These are phyloP conservation scores for Hystrix cristata DNA, from an alignment of 2,113 vertebrate species.

Conservation along the genomic window DNA sequence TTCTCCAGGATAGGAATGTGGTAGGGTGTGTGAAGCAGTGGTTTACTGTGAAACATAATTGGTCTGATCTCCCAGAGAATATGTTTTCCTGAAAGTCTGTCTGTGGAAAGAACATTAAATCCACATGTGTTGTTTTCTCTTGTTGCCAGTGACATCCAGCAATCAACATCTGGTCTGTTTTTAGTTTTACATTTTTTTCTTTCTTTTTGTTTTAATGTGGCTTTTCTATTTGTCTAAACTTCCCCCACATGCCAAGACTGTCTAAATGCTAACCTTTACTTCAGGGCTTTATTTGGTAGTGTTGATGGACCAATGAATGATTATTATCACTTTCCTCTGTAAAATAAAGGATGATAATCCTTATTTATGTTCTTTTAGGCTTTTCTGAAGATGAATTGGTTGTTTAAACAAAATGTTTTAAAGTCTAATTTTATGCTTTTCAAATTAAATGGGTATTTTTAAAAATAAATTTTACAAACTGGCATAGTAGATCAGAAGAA, in stretches of 20 bases:
- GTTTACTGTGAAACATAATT: conserved; percentile 67
- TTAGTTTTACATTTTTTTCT: conserved; percentile 50
- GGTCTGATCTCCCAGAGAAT: conserved; percentile 52
- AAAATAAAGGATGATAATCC: conserved; percentile 3
- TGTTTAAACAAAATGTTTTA: conserved; percentile 20
- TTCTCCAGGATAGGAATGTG: conserved; percentile 56
- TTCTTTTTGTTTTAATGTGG: conserved; percentile 64
- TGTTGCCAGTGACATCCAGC: conserved; percentile 58
- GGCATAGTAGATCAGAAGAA: neutral
- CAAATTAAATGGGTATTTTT: conserved; percentile 27
- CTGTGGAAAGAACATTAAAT: conserved; percentile 78
- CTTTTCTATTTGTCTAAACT: conserved; percentile 59
- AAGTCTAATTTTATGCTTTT: conserved; percentile 27
- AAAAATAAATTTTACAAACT: conserved; percentile 46
- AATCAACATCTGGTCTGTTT: conserved; percentile 73
- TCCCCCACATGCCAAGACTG: conserved; percentile 14
- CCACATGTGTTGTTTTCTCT: conserved; percentile 78
- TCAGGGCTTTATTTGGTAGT: conserved; percentile 21
- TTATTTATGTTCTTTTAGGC: neutral
- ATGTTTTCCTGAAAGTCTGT: conserved; percentile 74
- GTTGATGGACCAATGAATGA: neutral
- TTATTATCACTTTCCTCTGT: conserved; percentile 53
- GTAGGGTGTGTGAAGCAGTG: conserved; percentile 61
- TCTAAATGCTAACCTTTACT: conserved; percentile 27
- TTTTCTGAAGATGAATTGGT: conserved; percentile 49